Evolutionary conservation across 2,797 vertebrate species (phyloP).

Genomic region (Platyrinchus mystaceus): DNA sequence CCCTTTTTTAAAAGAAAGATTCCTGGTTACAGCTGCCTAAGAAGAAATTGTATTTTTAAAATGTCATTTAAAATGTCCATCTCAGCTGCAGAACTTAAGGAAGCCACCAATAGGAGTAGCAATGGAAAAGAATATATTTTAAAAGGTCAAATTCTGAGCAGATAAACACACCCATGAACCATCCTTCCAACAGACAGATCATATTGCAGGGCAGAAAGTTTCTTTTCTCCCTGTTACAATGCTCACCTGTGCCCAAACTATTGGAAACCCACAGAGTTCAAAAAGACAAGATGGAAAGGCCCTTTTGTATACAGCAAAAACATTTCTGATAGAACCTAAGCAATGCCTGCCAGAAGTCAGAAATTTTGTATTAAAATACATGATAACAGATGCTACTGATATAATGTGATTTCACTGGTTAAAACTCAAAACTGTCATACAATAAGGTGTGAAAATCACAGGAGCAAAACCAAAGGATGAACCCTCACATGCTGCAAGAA

Average conservation of each 20-base stretch:
- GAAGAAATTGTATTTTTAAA: fast-evolving
- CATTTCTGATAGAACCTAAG: background rate
- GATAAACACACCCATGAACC: background rate
- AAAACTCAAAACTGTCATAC: background rate
- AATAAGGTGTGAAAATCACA: background rate
- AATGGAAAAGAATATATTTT: background rate
- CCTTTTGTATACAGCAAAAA: background rate
- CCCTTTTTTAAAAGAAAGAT: background rate
- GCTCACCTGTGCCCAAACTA: background rate
- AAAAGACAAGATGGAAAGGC: background rate
- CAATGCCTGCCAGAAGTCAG: background rate
- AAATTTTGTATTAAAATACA: background rate
- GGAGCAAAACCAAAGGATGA: background rate
- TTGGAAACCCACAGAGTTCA: background rate
- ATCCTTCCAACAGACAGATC: background rate
- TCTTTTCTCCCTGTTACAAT: background rate
- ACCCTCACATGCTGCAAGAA: background rate
- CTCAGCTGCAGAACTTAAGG: background rate
- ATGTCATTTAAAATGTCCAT: background rate
- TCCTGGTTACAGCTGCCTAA: background rate
- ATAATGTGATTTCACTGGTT: background rate
- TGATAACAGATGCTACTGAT: background rate
- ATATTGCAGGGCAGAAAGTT: background rate
- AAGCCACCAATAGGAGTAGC: background rate
- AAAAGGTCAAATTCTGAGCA: background rate